Conservation (phyloP, 2,888 invertebrate species). For the Diadegma fenestrale region DNA sequence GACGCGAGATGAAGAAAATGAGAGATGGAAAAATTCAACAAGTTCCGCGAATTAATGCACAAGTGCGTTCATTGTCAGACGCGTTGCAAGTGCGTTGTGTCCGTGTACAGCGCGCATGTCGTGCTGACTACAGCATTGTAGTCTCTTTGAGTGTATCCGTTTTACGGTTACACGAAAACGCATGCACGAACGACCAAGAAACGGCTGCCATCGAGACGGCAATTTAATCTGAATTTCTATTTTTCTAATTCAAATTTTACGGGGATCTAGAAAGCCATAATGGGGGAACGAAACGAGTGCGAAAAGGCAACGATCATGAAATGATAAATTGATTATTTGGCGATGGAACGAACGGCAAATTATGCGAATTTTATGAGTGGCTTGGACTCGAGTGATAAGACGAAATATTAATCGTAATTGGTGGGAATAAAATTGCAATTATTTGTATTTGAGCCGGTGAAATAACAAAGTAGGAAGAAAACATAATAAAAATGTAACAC, state of each 20-base stretch:
- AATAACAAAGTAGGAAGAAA: not conserved
- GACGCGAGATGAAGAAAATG: not conserved
- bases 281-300: not conserved
- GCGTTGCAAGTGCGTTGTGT: not conserved
- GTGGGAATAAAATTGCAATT: not conserved
- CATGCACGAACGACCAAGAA: constrained; percentile 43
- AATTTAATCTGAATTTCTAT: not conserved
- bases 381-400: not conserved
- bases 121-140: constrained; percentile 11
- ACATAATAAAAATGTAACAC: not conserved
- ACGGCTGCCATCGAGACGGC: not conserved
- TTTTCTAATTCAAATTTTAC: not conserved
- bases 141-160: not conserved
- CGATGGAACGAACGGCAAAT: not conserved
- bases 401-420: not conserved
- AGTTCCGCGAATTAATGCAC: not conserved
- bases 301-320: not conserved
- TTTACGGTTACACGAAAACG: not conserved
- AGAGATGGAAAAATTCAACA: not conserved
- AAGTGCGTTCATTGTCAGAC: not conserved
- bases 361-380: not conserved
- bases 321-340: not conserved
- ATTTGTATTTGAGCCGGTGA: constrained; percentile 1
- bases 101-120: not conserved
- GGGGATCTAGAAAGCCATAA: not conserved